Percentiles rank a stretch among this genome's conserved stretches.
Evolutionary conservation across 23 tunicate species (phyloP).

Genomic region (Trididemnum clinides): DNA sequence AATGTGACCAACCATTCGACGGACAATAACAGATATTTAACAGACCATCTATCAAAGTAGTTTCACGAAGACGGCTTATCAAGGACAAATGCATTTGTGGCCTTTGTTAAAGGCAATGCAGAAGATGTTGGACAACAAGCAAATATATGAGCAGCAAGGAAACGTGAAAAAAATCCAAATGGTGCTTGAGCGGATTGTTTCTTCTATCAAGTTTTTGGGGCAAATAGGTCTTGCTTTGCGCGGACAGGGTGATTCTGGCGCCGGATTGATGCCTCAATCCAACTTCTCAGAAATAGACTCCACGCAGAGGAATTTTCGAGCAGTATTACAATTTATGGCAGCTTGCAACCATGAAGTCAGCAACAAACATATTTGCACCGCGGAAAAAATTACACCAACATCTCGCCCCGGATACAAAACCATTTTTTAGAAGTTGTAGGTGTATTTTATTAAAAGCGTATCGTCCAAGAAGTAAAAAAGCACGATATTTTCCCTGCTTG

Average conservation of each 20-base stretch:
- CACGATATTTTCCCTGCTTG: not conserved
- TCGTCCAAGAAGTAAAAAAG: too few relatives aligned
- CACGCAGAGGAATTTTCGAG: not conserved
- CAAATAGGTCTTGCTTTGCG: not conserved
- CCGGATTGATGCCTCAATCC: not conserved
- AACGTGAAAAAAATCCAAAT: not conserved
- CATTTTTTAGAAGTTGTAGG: not conserved
- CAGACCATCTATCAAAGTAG: too few relatives aligned
- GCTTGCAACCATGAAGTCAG: not conserved
- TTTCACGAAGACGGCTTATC: constrained; percentile 1
- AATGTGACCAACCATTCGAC: not conserved
- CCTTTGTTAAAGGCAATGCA: not conserved
- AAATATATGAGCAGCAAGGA: not conserved
- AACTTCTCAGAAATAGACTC: not conserved
- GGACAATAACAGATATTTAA: not conserved
- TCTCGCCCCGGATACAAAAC: too few relatives aligned
- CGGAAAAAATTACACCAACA: not conserved
- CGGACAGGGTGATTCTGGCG: not conserved
- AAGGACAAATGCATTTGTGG: not conserved
- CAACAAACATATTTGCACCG: not conserved
- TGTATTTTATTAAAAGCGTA: too few relatives aligned
- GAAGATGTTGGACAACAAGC: not conserved
- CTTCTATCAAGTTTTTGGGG: constrained; percentile 2
- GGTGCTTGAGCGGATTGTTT: not conserved
- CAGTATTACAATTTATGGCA: not conserved